Conservation (phyloP, 2,797 vertebrate genomes). For the Gouania willdenowi region DNA sequence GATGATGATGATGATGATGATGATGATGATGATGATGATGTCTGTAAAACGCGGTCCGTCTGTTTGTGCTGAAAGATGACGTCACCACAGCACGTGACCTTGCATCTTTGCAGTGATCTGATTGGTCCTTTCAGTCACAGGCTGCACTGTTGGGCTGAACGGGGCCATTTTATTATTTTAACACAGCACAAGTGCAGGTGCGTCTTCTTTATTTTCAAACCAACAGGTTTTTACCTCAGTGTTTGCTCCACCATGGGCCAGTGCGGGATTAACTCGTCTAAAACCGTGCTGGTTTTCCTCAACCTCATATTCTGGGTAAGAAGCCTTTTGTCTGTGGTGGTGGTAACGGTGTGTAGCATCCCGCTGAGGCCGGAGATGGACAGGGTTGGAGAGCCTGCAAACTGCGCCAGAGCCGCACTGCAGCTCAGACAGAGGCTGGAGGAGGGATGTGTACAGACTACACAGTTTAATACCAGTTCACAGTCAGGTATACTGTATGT, state of each 20-base stretch:
- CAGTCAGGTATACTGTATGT: too few relatives aligned
- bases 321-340: conserved; percentile 5
- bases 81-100: conserved; percentile 45
- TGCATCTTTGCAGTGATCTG: background rate
- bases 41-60: background rate
- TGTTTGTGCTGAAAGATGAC: conserved; percentile 42
- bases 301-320: conserved; percentile 98
- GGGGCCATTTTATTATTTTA: conserved; percentile 75
- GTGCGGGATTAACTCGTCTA: conserved; percentile 97
- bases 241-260: conserved; percentile 80
- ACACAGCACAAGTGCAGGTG: conserved; percentile 52
- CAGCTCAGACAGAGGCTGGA: background rate
- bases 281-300: conserved; percentile 95
- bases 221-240: conserved; percentile 5
- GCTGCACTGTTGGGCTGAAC: conserved; percentile 37
- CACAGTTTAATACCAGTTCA: too few relatives aligned
- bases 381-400: conserved; percentile 22
- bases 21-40: too few relatives aligned
- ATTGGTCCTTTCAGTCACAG: conserved; percentile 47
- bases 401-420: conserved; percentile 58
- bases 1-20: too few relatives aligned
- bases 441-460: too few relatives aligned
- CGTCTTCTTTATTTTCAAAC: conserved; percentile 13
- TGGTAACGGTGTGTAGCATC: conserved; percentile 38
- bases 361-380: conserved; percentile 11